Base-by-base conservation (phyloP, 2,888 invertebrate genomes). In the Philereme transversata region DNA sequence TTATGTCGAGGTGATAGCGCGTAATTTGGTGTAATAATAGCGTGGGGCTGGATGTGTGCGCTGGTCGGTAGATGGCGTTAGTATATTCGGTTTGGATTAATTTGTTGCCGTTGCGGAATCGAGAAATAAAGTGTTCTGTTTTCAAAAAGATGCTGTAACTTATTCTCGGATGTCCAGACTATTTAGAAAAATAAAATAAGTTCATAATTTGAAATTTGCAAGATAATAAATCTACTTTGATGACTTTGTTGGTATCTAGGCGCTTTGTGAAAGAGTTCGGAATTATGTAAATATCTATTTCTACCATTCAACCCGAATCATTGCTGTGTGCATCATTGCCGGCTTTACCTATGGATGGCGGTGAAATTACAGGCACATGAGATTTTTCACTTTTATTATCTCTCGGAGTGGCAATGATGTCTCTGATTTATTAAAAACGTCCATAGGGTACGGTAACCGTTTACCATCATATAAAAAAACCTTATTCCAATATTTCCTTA, bases 51-150 rank as follows among this genome's bases (percentile, higher is more conserved):
- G 47, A 33, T 51, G 58, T 55, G 47, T 60, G 57, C 53, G 57
- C 34, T 45, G 34, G 38, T 45, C 75, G 70, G 70, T 83, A 88
- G 88, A 88, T 88, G 88, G 88, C 87, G 84, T 67, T 84, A 76
- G 76, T 72, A 71, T 79, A 75, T 76, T 75, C 72, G 38, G 56
- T 65, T 59, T 53, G 62, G 57, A 67, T 69, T 67, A 55, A 58
- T 62, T 55, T 55, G 58, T 40, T 51, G 50, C 36, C 41, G 45
- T 47, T 46, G 45, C 43, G 33, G 43, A 51, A 53, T 33, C 22
- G 52, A 54, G 38, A 35, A 9, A 44, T 41, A 49, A 56, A 40
- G 46, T 46, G 38, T 7, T 8, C 10, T n/a, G 11, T 47, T 45
- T 38, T 45, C 0, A 36, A 11, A 53, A 53, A 10, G 7, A 43